phyloP scores from a whole-genome alignment of 2,113 vertebrate species.

The Dolichallabes microphthalmus region DNA sequence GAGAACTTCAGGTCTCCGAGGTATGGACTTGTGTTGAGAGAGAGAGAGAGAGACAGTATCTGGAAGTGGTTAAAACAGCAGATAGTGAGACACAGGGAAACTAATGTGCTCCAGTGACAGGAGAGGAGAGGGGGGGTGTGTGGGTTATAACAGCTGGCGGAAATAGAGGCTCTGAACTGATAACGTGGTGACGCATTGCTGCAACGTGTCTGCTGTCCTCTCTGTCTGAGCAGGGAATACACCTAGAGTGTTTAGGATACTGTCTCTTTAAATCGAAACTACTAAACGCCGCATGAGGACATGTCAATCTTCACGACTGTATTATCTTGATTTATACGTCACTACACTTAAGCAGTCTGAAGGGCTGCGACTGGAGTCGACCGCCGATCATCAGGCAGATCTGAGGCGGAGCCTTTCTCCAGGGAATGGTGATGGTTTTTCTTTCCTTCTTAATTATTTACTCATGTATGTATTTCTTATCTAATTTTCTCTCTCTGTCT shows the following conservation, averaged over 20 bases:
- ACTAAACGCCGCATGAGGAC: conserved; percentile 79
- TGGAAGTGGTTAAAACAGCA: conserved; percentile 29
- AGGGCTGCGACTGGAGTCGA: conserved; percentile 80
- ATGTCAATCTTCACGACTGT: conserved; percentile 87
- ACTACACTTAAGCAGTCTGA: conserved; percentile 88
- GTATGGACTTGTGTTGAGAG: conserved; percentile 87
- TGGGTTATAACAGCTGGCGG: neutral
- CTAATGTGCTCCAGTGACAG: neutral
- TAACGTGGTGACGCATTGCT: conserved; percentile 19
- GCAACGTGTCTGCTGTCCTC: neutral
- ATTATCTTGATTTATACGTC: conserved; percentile 80
- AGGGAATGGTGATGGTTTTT: conserved; percentile 64
- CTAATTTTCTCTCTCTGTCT: neutral
- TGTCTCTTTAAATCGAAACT: conserved; percentile 77
- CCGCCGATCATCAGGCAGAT: conserved; percentile 74
- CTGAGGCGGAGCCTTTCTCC: conserved; percentile 67
- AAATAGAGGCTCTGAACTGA: neutral
- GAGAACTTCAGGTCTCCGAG: conserved; percentile 88
- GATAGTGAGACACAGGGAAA: neutral
- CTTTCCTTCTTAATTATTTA: neutral
- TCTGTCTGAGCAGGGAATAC: neutral
- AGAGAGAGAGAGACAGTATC: conserved; percentile 99
- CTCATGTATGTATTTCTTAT: neutral
- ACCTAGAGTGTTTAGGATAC: conserved; percentile 57
- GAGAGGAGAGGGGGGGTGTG: conserved; percentile 1